Evolutionary conservation across 2,888 invertebrate species (phyloP), one percentile per base, ranked within the genome.

Genomic region (Rapana venosa): DNA sequence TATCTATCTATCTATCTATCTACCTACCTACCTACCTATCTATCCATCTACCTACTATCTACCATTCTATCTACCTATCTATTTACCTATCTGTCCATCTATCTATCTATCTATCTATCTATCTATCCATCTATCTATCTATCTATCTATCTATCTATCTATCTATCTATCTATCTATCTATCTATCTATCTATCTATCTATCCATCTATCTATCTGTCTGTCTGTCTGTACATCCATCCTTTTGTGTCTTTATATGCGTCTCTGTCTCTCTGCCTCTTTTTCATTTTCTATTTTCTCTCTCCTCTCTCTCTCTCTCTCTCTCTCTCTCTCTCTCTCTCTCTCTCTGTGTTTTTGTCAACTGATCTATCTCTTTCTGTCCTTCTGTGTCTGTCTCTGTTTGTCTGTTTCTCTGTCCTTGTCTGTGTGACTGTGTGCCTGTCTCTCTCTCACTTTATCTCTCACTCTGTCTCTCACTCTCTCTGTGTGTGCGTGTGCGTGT

Each of bases 91-190:
- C 47, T 47, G 8, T 47, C 47, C 8, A 47, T 47, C 47, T 47
- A 47, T 47, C 47, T 47, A 47, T 47, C 47, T 47, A 47, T 47
- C 47, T 47, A 47, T 47, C 47, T 47, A 47, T 47, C 47, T 47
- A 47, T 47, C 47, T 47, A 47, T 47, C 47, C 47, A 47, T 47
- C 47, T 8, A 74, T 74, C 74, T 8, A 74, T 74, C 74, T 74
- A 74, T 74, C 74, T 74, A 74, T 74, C 74, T 74, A 74, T 74
- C 74, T 74, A 74, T 74, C 74, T 74, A 74, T 74, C 74, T 74
- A 74, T 74, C 74, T 74, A 74, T 74, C 74, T 74, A 74, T 74
- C 74, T 74, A 74, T 87, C n/a, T 66, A 61, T 66, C n/a, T 87
- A 61, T 87, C n/a, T 87, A 61, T 66, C n/a, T 87, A 61, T 87